These are phyloP conservation scores for Drosophila maculinotata DNA, from an alignment of 2,888 invertebrate genomes.

Conservation along the genomic window DNA sequence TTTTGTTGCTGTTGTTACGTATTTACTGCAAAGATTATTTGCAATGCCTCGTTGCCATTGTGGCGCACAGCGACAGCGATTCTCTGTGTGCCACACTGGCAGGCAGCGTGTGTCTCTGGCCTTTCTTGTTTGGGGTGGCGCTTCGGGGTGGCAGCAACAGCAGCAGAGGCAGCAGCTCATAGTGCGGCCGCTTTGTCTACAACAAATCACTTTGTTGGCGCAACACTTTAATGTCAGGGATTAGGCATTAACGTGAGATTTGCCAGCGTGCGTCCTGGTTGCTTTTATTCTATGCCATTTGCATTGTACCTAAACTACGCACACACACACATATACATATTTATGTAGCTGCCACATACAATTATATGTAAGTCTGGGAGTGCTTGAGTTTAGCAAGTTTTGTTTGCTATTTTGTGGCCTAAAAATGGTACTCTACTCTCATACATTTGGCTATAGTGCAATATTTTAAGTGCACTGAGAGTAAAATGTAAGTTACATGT, in stretches of 20 bases:
- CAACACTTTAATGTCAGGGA: slow-evolving; percentile 80
- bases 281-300: slow-evolving; percentile 53
- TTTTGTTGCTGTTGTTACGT: slow-evolving; percentile 51
- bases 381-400: slow-evolving; percentile 19
- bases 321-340: not conserved
- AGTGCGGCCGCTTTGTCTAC: slow-evolving; percentile 74
- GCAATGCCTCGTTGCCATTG: slow-evolving; percentile 71
- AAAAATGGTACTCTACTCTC: slow-evolving; percentile 15
- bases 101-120: too few relatives aligned
- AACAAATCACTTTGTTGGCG: slow-evolving; percentile 79
- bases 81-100: not conserved
- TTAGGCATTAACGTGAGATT: slow-evolving; percentile 79
- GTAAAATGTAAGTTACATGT: not conserved
- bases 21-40: slow-evolving; percentile 81
- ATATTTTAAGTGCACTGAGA: slow-evolving; percentile 8
- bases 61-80: slow-evolving; percentile 1
- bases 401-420: slow-evolving; percentile 4
- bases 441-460: slow-evolving; percentile 8
- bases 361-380: slow-evolving; percentile 45
- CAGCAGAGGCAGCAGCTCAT: slow-evolving; percentile 25
- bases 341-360: slow-evolving; percentile 20
- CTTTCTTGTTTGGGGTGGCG: slow-evolving; percentile 4
- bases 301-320: slow-evolving; percentile 43
- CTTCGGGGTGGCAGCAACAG: not conserved
- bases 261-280: slow-evolving; percentile 49